These are phyloP conservation scores for Crambe crambe DNA, from an alignment of 37 sponge, comb jelly and placozoan species.

Conservation along the genomic window DNA sequence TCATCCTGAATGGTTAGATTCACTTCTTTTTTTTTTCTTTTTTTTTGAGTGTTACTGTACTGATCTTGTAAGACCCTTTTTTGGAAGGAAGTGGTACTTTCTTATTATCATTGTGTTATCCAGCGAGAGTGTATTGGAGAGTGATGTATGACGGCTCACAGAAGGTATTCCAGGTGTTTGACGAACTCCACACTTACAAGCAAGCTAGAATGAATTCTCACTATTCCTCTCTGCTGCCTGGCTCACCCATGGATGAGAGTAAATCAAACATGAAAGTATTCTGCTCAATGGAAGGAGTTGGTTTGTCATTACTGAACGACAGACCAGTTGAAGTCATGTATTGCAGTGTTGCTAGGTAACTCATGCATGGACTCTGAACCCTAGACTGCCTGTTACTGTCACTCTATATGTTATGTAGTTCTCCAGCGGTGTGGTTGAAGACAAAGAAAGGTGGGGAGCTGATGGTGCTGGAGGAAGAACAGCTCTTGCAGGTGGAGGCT, in stretches of 20 bases:
- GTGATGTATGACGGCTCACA: slow-evolving; percentile 21
- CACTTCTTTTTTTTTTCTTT: too few relatives aligned
- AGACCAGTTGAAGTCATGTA: slow-evolving; percentile 8
- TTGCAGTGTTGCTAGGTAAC: slow-evolving; percentile 4
- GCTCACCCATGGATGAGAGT: background rate
- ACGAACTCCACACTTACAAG: background rate
- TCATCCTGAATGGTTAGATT: too few relatives aligned
- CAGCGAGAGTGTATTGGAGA: slow-evolving; percentile 8
- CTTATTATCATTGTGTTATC: too few relatives aligned
- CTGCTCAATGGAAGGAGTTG: slow-evolving; percentile 32
- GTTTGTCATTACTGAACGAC: slow-evolving; percentile 12
- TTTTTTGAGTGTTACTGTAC: too few relatives aligned
- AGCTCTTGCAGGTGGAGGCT: background rate
- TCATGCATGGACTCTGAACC: background rate
- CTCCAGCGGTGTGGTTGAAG: slow-evolving; percentile 36
- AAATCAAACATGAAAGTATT: slow-evolving; percentile 7
- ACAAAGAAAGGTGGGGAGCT: background rate
- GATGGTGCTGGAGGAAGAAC: background rate
- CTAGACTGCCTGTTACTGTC: background rate
- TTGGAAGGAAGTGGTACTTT: too few relatives aligned
- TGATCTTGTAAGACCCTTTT: too few relatives aligned
- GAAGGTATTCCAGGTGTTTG: slow-evolving; percentile 10
- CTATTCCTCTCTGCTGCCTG: background rate
- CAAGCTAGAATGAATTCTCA: background rate
- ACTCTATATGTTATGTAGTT: background rate